Evolutionary conservation across 2,888 invertebrate species (phyloP).

Genomic region (Alloscopus bannaensis): DNA sequence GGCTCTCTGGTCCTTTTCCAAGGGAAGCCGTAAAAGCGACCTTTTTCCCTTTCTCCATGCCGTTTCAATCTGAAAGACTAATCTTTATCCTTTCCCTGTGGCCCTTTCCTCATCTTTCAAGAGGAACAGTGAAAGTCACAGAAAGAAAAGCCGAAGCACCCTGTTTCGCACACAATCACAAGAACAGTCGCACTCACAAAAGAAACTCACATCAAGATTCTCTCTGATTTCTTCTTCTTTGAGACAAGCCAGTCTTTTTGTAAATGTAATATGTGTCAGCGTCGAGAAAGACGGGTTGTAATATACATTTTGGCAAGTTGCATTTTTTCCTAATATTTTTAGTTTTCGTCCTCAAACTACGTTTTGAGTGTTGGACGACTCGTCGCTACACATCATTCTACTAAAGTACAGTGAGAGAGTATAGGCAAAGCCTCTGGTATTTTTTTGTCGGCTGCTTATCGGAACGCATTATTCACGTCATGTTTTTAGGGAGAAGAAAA

Average conservation of each 20-base stretch:
- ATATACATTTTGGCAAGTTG: not conserved
- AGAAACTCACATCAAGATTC: not conserved
- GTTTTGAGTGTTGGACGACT: too few relatives aligned
- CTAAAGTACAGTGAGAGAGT: too few relatives aligned
- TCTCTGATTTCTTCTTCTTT: too few relatives aligned
- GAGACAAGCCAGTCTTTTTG: too few relatives aligned
- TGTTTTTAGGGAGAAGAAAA: conserved; percentile 4
- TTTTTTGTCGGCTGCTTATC: not conserved
- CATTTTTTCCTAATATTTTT: not conserved
- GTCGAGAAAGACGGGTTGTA: not conserved
- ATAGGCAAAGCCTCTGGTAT: not conserved
- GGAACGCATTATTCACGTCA: conserved; percentile 3
- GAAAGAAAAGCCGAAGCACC: too few relatives aligned
- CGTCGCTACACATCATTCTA: too few relatives aligned
- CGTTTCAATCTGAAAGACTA: too few relatives aligned
- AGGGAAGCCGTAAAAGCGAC: conserved; percentile 9
- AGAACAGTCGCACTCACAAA: not conserved
- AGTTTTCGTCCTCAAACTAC: too few relatives aligned
- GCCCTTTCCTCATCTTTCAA: not conserved
- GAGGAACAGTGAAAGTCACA: not conserved
- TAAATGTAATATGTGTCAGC: conserved; percentile 10
- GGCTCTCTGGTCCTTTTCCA: conserved; percentile 7
- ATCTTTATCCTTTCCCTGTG: not conserved
- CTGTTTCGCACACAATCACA: too few relatives aligned
- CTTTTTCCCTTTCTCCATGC: conserved; percentile 6